phyloP scores from a whole-genome alignment of 2,797 vertebrate species.

The Leontocebus nigricollis region DNA sequence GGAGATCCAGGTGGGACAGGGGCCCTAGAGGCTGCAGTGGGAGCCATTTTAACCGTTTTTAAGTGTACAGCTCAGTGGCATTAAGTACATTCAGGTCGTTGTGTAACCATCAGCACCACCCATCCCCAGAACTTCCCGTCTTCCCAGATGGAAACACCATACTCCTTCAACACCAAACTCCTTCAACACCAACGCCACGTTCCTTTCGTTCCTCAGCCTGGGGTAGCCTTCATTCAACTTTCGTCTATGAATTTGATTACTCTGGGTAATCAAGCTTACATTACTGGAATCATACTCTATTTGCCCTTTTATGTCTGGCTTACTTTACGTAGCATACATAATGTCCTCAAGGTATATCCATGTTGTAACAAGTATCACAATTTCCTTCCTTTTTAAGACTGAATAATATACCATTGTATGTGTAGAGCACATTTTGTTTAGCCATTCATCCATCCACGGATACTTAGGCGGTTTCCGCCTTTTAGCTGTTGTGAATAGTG shows the following conservation, averaged over 20 bases:
- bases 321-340: background rate
- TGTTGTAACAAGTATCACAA: background rate
- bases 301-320: background rate
- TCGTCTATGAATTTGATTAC: background rate
- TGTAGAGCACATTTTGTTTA: background rate
- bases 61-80: background rate
- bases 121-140: background rate
- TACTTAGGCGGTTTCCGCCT: background rate
- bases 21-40: no score
- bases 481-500: background rate
- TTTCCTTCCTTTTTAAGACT: background rate
- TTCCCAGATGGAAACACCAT: background rate
- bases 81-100: background rate
- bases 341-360: background rate
- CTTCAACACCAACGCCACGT: accelerated
- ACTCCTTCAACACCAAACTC: accelerated
- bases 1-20: background rate
- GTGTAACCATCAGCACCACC: no score
- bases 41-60: background rate
- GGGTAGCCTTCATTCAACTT: background rate
- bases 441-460: background rate
- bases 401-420: background rate
- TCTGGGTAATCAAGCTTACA: background rate
- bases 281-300: background rate
- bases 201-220: background rate